Base-by-base conservation (phyloP, 2,797 vertebrate species). In the Sebastes elongatus region DNA sequence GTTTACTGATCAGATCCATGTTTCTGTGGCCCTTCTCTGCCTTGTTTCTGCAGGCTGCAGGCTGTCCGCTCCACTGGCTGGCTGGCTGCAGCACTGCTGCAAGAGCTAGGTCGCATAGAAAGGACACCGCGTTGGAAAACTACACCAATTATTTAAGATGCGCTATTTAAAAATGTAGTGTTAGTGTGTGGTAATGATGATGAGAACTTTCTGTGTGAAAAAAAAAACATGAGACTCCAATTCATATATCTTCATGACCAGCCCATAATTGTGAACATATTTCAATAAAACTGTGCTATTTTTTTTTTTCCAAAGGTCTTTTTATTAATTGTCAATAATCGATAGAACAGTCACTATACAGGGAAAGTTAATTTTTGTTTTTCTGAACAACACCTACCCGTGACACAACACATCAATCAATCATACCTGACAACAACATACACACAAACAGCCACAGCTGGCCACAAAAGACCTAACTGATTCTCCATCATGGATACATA, bases 1-100 rank as follows among this genome's bases (percentile, higher is more conserved):
- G 91, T 88, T 95, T 94, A 6, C 59, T 75, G 46, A 95, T 49
- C 0, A 95, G 90, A 82, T 93, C 92, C 93, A 94, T 95, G 83
- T 61, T 87, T 71, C 0, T 46, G 60, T 52, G 23, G n/a, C 30
- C 8, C 46, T 8, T 22, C 10, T 42, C 28, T 63, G 52, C 57
- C 53, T 11, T 49, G 14, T 27, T 20, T 7, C 52, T 49, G 74
- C 75, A 73, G n/a, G 20, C 11, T 74, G 4, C 49, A 30, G 25
- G 53, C 67, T 25, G 22, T 11, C 32, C 14, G 67, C 22, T 56
- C 35, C 1, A 30, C 27, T 11, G 22, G 35, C 20, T 22, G 25
- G 33, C 10, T 22, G 25, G 60, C 35, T 35, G 74, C 56, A 10
- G 61, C 49, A 28, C 33, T 6, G 32, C 55, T 38, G 25, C 22